These are phyloP conservation scores for Columba livia DNA, from an alignment of 2,113 vertebrate genomes.

Conservation along the genomic window DNA sequence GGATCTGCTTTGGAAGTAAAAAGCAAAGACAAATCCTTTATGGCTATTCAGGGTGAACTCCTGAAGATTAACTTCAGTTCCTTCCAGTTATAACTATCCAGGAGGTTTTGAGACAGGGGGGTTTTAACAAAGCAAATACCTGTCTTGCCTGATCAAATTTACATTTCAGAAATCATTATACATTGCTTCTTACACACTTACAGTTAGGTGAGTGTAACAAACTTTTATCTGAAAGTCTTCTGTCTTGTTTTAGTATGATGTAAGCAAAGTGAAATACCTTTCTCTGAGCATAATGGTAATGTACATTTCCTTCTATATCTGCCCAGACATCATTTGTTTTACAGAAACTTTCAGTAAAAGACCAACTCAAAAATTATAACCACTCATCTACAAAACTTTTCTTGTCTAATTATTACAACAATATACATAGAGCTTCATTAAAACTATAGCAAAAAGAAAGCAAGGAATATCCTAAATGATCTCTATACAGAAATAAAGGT, in stretches of 20 bases:
- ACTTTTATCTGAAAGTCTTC: not conserved
- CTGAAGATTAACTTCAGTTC: not conserved
- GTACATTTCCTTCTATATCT: not conserved
- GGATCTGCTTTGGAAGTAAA: not conserved
- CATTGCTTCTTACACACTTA: not conserved
- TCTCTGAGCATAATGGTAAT: not conserved
- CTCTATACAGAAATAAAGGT: not conserved
- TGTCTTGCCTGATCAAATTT: not conserved
- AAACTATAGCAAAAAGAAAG: not conserved
- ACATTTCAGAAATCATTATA: not conserved
- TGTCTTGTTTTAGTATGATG: not conserved
- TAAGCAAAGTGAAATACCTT: not conserved
- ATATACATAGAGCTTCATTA: not conserved
- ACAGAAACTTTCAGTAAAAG: not conserved
- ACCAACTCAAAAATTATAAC: not conserved
- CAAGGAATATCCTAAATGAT: not conserved
- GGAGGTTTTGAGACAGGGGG: not conserved
- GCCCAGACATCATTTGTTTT: not conserved
- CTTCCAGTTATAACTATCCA: not conserved
- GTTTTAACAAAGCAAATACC: not conserved
- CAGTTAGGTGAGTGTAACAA: not conserved
- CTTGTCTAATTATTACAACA: not conserved
- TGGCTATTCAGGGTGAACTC: not conserved
- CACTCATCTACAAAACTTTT: not conserved
- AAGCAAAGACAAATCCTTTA: not conserved